These are phyloP conservation scores for Drosophila nigromelanica DNA, from an alignment of 1,140 invertebrate genomes.

Conservation along the genomic window DNA sequence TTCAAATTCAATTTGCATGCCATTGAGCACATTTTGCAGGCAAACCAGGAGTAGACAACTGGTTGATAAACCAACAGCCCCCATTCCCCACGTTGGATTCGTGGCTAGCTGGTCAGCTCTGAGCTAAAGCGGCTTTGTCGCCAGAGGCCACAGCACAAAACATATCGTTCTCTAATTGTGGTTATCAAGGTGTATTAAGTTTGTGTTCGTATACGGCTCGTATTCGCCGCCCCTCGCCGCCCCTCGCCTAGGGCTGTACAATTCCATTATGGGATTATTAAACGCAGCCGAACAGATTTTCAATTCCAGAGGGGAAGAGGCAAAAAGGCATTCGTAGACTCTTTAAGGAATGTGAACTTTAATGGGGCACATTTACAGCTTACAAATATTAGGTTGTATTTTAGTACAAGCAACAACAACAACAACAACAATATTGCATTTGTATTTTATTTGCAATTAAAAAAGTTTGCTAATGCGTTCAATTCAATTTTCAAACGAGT, in stretches of 20 bases:
- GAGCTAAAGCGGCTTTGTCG: not conserved
- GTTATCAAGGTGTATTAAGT: conserved; percentile 32
- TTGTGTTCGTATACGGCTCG: not conserved
- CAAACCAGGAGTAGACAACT: conserved; percentile 8
- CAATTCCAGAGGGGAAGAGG: not conserved
- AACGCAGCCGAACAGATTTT: conserved; percentile 10
- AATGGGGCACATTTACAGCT: no score
- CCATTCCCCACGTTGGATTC: not conserved
- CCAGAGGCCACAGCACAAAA: not conserved
- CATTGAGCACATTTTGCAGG: conserved; percentile 40
- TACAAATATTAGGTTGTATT: no score
- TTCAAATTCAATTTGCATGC: conserved; percentile 79
- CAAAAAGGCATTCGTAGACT: no score
- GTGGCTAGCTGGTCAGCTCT: not conserved
- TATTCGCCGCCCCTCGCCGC: no score
- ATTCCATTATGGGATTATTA: conserved; percentile 29
- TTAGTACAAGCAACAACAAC: no score
- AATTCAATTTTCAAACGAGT: no score
- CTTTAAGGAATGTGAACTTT: no score
- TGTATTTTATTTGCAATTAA: no score
- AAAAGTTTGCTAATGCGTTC: no score
- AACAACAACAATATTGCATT: no score
- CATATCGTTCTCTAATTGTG: conserved; percentile 44
- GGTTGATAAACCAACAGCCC: not conserved
- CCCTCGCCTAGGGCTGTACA: not conserved